Evolutionary conservation across 2,888 invertebrate genomes (phyloP).

Genomic region (Caenorhabditis sinica): DNA sequence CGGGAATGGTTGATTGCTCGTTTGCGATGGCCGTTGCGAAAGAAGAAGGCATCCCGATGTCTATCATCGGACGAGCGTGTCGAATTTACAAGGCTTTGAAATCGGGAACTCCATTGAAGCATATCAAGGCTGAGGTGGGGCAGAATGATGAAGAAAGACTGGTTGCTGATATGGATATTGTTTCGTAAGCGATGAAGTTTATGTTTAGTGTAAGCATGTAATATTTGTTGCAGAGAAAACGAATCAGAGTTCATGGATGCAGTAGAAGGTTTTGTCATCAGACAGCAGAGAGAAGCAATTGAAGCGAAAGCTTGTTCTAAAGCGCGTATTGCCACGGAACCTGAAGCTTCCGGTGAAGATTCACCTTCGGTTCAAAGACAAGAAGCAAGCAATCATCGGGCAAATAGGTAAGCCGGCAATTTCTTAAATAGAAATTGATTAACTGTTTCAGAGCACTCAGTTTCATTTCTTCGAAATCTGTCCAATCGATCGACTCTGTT

Average conservation of each 20-base stretch:
- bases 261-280: conserved; percentile 9
- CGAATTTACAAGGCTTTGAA: conserved; percentile 62
- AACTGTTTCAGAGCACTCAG: conserved; percentile 1
- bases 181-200: conserved; percentile 44
- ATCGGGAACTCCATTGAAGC: conserved; percentile 31
- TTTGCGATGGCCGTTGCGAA: conserved; percentile 88
- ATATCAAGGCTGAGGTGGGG: conserved; percentile 32
- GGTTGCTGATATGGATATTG: conserved; percentile 34
- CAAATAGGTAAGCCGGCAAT: not conserved
- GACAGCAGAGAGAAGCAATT: not conserved
- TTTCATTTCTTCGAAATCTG: conserved; percentile 12
- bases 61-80: conserved; percentile 86
- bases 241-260: conserved; percentile 30
- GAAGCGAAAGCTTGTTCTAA: not conserved
- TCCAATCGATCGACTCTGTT: conserved; percentile 17
- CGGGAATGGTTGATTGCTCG: conserved; percentile 87
- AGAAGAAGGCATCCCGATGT: conserved; percentile 86
- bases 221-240: conserved; percentile 9
- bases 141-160: conserved; percentile 23
- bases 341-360: not conserved
- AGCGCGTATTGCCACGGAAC: not conserved
- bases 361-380: not conserved
- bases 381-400: not conserved
- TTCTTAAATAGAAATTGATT: not conserved
- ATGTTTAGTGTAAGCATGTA: not conserved